Base-by-base conservation (phyloP, 2,113 vertebrate species). In the Eudyptes chrysolophus region DNA sequence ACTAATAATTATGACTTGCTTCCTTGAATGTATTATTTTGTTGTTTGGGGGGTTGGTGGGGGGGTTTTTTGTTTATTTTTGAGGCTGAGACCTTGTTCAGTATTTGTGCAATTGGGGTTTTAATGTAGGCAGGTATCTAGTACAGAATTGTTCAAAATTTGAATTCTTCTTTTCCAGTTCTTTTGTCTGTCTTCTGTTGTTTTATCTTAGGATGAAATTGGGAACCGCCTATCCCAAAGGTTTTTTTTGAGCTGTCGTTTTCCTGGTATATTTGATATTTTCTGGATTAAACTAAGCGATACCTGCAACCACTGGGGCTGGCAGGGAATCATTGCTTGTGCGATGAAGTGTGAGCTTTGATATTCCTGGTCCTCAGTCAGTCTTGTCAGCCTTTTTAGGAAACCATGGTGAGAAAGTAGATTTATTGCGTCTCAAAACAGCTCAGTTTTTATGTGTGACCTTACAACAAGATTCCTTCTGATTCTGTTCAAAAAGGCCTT, bases 401-500 rank as follows among this genome's bases (percentile, higher is more conserved):
- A 96, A 36, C 52, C 48, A 7, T 4, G 18, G 52, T 25, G 79
- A 80, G 68, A 89, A 84, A 70, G 46, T 6, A 83, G 83, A 89
- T 97, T 95, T 95, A 87, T 85, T 52, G 30, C 14, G 2, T 83
- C 72, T 84, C 84, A 70, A 92, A 95, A 34, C 42, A 87, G 36
- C 36, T 96, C 79, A 3, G 38, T 34, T 95, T 77, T 93, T 68
- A 21, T 34, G 46, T 44, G 27, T 34, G 11, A 55, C 79, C 51
- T 68, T 70, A 52, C 27, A 87, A 44, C 2, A 30, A 55, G 58
- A 71, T 78, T 71, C 64, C 38, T 75, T 82, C 58, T 18, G 42
- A 79, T 89, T 61, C 25, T 40, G 26, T 79, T 92, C 66, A 25
- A 19, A 72, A 64, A 60, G 69, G 42, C 52, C 72, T 77, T 30